Percentiles rank a stretch among this genome's conserved stretches.
These are phyloP conservation scores for Triplophysa rosa DNA, from an alignment of 2,113 vertebrate genomes.

Conservation along the genomic window DNA sequence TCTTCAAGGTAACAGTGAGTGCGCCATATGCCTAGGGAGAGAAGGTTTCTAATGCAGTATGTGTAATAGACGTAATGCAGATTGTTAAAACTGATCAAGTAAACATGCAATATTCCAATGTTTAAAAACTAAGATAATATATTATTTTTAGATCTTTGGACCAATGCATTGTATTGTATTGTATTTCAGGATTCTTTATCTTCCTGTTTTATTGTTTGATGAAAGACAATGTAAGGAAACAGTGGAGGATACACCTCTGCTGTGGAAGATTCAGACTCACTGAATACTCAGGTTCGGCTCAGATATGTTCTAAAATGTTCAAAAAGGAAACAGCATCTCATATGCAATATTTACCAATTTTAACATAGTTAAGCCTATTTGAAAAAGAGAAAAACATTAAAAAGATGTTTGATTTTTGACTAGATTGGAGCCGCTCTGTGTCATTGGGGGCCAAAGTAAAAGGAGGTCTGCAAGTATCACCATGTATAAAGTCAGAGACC, in stretches of 20 bases:
- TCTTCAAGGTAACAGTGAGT: conserved; percentile 78
- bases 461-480: conserved; percentile 57
- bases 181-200: conserved; percentile 80
- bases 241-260: conserved; percentile 78
- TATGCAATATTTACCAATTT: background rate
- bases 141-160: background rate
- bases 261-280: conserved; percentile 68
- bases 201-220: conserved; percentile 88
- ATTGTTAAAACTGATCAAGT: background rate
- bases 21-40: background rate
- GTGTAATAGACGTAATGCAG: too few relatives aligned
- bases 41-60: background rate
- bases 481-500: conserved; percentile 62
- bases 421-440: conserved; percentile 75
- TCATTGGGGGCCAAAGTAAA: conserved; percentile 55
- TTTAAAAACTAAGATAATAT: background rate
- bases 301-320: background rate
- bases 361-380: background rate
- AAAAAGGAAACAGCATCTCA: background rate
- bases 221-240: conserved; percentile 85
- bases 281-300: conserved; percentile 68
- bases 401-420: conserved; percentile 20
- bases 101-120: background rate
- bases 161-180: background rate
- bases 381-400: background rate